phyloP scores from a whole-genome alignment of 1,140 invertebrate genomes.

The Microplitis mediator region DNA sequence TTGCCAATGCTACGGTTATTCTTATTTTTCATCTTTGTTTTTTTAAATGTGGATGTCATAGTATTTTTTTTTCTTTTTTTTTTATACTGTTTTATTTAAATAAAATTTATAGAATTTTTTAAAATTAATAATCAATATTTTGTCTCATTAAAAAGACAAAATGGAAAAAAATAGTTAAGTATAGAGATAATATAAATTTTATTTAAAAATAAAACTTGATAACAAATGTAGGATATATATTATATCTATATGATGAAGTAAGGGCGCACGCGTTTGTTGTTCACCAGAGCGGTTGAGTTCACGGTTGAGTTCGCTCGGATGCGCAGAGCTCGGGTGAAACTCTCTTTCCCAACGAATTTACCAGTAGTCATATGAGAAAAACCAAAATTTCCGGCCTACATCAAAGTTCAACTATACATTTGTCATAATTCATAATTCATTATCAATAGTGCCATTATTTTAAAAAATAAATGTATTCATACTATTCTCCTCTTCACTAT shows the following conservation, averaged over 20 bases:
- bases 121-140: neutral
- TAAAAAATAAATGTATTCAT: no score
- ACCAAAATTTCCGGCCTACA: neutral
- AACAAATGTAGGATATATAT: neutral
- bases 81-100: no score
- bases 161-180: no score
- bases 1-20: constrained; percentile 3
- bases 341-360: neutral
- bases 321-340: neutral
- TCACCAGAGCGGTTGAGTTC: neutral
- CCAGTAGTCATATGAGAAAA: neutral
- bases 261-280: neutral
- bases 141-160: no score
- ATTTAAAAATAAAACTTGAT: neutral
- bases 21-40: neutral
- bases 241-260: neutral
- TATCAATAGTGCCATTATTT: neutral
- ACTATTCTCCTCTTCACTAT: no score
- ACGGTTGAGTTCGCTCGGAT: neutral
- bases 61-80: no score
- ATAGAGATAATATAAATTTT: no score
- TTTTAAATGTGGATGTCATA: no score
- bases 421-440: neutral
- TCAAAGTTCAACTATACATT: neutral
- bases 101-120: neutral